These are phyloP conservation scores for Panzeria rudis DNA, from an alignment of 2,888 invertebrate genomes.

Conservation along the genomic window DNA sequence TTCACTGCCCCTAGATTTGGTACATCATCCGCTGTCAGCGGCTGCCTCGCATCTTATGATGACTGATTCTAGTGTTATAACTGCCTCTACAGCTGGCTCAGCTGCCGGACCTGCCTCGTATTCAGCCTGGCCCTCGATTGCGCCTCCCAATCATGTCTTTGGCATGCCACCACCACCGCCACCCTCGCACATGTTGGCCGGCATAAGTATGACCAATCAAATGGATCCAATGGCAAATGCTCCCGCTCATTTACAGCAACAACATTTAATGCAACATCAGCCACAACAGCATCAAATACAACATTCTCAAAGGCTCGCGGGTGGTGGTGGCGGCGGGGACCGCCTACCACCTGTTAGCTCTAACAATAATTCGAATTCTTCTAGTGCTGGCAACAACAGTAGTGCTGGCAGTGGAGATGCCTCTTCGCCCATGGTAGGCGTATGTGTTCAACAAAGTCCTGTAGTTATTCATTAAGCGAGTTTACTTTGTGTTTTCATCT, in stretches of 20 bases:
- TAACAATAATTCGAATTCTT: conserved; percentile 62
- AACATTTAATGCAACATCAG: conserved; percentile 71
- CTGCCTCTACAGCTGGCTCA: conserved; percentile 79
- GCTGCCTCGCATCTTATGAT: conserved; percentile 83
- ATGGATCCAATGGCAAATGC: conserved; percentile 46
- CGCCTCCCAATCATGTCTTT: conserved; percentile 72
- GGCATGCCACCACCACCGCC: conserved; percentile 74
- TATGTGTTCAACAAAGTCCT: conserved; percentile 95
- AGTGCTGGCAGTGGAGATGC: conserved; percentile 82
- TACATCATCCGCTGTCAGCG: conserved; percentile 79
- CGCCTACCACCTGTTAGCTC: conserved; percentile 59
- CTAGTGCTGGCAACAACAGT: conserved; percentile 69
- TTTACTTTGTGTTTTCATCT: neutral
- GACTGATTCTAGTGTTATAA: conserved; percentile 82
- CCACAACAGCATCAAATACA: conserved; percentile 73
- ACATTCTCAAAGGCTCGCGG: conserved; percentile 66
- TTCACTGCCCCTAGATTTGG: conserved; percentile 82
- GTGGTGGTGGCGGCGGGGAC: conserved; percentile 19
- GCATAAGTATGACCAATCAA: conserved; percentile 59
- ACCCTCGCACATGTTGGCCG: conserved; percentile 55
- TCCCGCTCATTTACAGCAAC: conserved; percentile 63
- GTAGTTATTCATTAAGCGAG: conserved; percentile 90
- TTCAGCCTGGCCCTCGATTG: conserved; percentile 71
- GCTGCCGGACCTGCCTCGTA: conserved; percentile 76
- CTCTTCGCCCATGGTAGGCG: conserved; percentile 93